Conservation (phyloP, 2,888 invertebrate genomes). For the Girardia tigrina region DNA sequence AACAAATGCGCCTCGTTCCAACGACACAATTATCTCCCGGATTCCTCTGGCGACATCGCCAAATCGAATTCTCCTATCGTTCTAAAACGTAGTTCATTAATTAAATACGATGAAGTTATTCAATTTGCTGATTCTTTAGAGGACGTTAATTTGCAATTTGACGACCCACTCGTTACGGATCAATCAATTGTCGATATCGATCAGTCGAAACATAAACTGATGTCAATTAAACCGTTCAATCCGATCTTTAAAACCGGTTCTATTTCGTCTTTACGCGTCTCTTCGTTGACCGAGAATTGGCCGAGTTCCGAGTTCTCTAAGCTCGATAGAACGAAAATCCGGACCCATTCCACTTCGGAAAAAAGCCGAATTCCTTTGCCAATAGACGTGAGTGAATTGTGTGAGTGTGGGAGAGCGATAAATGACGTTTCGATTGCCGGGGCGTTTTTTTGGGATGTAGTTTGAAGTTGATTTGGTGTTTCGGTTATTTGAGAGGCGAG, state of each 20-base stretch:
- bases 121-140: slow-evolving; percentile 19
- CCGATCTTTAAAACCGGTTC: not conserved
- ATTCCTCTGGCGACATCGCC: not conserved
- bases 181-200: not conserved
- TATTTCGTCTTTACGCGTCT: not conserved
- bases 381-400: not conserved
- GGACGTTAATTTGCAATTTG: not conserved
- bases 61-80: not conserved
- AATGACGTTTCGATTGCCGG: too few species aligned
- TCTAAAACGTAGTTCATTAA: slow-evolving; percentile 17
- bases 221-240: not conserved
- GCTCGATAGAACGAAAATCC: not conserved
- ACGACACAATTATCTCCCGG: not conserved
- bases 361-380: not conserved
- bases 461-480: too few species aligned
- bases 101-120: slow-evolving; percentile 20
- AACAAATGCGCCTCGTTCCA: not conserved
- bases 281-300: not conserved
- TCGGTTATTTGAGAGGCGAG: too few species aligned
- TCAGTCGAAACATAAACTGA: not conserved
- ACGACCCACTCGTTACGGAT: not conserved
- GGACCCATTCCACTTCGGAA: not conserved
- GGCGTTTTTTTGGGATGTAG: too few species aligned
- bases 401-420: too few species aligned
- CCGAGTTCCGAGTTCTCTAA: not conserved